Evolutionary conservation across 2,797 vertebrate genomes (phyloP), one percentile per base, ranked within the genome.

Genomic region (Scolopax rusticola): DNA sequence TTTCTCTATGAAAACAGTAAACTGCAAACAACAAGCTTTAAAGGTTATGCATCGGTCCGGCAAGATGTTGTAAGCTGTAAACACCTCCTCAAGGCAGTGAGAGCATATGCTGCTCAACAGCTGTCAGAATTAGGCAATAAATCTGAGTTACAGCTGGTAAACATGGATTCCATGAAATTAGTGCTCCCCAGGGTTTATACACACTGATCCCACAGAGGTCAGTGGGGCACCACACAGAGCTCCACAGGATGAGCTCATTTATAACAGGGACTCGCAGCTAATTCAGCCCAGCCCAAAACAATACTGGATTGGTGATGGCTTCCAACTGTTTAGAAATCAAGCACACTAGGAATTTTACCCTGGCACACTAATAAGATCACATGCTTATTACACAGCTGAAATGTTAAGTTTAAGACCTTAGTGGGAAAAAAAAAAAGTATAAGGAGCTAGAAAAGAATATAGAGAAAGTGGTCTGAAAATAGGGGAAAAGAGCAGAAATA

Each of bases 231-330:
- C 65, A 17, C 7, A 0, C 4, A 23, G 15, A 82, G 56, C 43
- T 70, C 67, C 0, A 2, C 2, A 36, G 48, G 32, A 57, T 84
- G 57, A 90, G 74, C 57, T 84, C 76, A 48, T 38, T 57, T 21
- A 5, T 12, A 41, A 28, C 4, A 0, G 10, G 32, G 16, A 71
- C 51, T 11, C 1, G 0, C 15, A 59, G 60, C 51, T 71, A 47
- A 5, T 11, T n/a, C 50, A 3, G 3, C 18, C 38, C 68, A 30
- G 69, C 64, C 4, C 71, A 70, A n/a, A 81, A 36, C 59, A 59
- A 2, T 14, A 1, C 47, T 11, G 38, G 4, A 16, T 33, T n/a
- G 47, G 77, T 28, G 65, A 45, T 33, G 12, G 45, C 21, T 75
- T 69, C 76, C 83, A 83, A 24, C 50, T 33, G 51, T 3, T 79